phyloP scores from a whole-genome alignment of 35 echinoderm and acorn worm genomes.

The Strongylocentrotus purpuratus region DNA sequence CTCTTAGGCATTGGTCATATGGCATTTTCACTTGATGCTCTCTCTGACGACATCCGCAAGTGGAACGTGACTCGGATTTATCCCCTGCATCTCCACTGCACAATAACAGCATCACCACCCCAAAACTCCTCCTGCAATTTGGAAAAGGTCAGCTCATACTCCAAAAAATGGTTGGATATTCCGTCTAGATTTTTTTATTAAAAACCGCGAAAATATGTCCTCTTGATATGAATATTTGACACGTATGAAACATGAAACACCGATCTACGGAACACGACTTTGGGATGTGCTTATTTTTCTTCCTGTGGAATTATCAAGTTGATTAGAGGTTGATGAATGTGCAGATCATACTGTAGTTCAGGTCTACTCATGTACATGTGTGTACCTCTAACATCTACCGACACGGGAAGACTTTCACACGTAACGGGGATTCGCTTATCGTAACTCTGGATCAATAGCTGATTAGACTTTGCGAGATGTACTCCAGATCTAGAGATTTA shows the following conservation, averaged over 20 bases:
- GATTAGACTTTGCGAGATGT: not conserved
- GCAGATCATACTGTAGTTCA: not conserved
- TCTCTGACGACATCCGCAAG: not conserved
- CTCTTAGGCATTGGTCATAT: not conserved
- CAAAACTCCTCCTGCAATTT: not conserved
- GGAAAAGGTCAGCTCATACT: not conserved
- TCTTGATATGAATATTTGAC: not conserved
- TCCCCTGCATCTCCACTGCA: not conserved
- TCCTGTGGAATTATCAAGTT: not conserved
- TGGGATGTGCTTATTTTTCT: not conserved
- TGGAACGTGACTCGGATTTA: not conserved
- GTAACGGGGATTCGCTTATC: not conserved
- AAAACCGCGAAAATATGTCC: not conserved
- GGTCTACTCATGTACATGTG: not conserved
- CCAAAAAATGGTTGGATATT: not conserved
- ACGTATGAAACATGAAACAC: not conserved
- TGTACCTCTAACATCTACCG: not conserved
- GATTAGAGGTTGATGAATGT: not conserved
- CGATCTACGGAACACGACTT: not conserved
- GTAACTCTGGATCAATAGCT: not conserved
- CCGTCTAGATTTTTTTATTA: not conserved
- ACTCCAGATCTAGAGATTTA: not conserved
- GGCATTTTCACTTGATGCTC: constrained; percentile 15
- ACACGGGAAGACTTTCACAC: not conserved
- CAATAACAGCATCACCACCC: not conserved